Evolutionary conservation across 2,888 invertebrate genomes (phyloP).

Genomic region (Ptilodon capucinus): DNA sequence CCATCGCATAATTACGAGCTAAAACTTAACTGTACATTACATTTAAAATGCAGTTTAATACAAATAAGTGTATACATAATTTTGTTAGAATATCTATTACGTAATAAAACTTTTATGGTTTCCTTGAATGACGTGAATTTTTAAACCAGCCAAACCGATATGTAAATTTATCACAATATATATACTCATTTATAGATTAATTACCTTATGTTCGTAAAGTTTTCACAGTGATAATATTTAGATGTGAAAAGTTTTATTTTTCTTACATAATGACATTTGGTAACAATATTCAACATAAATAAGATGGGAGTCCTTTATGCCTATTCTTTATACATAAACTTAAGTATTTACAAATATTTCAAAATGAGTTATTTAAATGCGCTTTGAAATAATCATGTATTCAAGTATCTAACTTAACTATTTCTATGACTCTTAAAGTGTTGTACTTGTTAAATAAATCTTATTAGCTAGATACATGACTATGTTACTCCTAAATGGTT

Average conservation of each 20-base stretch:
- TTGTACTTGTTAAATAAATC: neutral
- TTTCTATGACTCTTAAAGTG: neutral
- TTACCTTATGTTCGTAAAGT: constrained; percentile 6
- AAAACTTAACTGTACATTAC: too few species aligned
- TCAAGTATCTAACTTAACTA: neutral
- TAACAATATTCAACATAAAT: neutral
- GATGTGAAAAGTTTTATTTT: neutral
- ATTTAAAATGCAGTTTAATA: constrained; percentile 11
- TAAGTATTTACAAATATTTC: neutral
- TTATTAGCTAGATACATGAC: neutral
- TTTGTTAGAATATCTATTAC: constrained; percentile 7
- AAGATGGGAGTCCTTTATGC: neutral
- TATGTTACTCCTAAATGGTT: neutral
- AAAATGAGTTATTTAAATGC: neutral
- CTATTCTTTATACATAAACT: neutral
- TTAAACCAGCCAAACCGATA: constrained; percentile 32
- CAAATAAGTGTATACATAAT: neutral
- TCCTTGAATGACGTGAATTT: constrained; percentile 4
- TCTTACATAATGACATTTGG: neutral
- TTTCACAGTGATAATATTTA: neutral
- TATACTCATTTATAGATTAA: constrained; percentile 10
- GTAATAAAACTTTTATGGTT: constrained; percentile 2
- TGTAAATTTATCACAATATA: constrained; percentile 40
- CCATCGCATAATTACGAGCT: neutral
- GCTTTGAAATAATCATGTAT: too few species aligned